Base-by-base conservation (phyloP, 2,888 invertebrate species). In the Leuctra nigra region DNA sequence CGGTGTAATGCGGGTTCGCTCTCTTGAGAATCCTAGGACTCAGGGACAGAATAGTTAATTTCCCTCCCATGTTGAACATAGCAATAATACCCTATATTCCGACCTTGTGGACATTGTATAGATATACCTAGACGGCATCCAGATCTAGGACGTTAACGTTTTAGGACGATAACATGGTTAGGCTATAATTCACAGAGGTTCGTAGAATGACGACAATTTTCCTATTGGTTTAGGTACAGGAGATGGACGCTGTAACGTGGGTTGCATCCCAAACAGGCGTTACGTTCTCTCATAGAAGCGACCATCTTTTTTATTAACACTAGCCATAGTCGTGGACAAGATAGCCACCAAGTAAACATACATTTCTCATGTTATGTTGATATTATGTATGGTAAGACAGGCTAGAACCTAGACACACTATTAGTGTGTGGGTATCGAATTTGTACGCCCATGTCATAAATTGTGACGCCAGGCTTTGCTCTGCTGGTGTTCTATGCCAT, bases 171-270 rank as follows among this genome's bases (percentile, higher is more conserved):
- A 6, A 44, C 44, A 44, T 44, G 44, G 44, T 44, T 44, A 44
- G 44, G 3, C 44, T 44, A 44, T 44, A 44, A 44, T 44, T 44
- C 44, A 16, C 44, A n/a, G 2, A 23, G 23, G 23, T 20, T 18
- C 13, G 22, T 18, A 11, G 44, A 23, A 22, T 23, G 44, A 44
- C 44, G 44, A 44, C 44, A 44, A 44, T 44, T 44, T 44, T 44
- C 23, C 44, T 44, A 44, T 44, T 44, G 44, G 44, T 44, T 44
- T 23, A 44, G 44, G 44, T 23, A 23, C 4, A 18, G 22, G 22
- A 23, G 20, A 44, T n/a, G 23, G 44, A 20, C 22, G n/a, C n/a
- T 23, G 22, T 6, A 1, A 44, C 44, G 44, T 23, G 23, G 22
- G 9, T 4, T 2, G 44, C 44, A n/a, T 44, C n/a, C 20, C 23